Percentiles rank a stretch among this genome's conserved stretches.
These are phyloP conservation scores for Tetramorium parvispinum DNA, from an alignment of 1,140 invertebrate species.

Conservation along the genomic window DNA sequence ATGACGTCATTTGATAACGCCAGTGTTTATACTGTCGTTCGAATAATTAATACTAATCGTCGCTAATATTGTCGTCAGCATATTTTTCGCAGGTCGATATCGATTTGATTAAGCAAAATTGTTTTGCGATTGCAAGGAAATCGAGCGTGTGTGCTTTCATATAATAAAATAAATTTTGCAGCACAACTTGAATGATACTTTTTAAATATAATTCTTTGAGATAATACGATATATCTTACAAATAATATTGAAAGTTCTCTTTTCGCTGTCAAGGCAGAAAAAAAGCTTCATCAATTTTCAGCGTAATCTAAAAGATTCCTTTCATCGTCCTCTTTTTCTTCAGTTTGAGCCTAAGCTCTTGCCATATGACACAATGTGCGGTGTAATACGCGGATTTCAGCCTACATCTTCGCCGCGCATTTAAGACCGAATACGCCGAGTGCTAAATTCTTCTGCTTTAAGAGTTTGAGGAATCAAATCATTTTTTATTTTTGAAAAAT, in stretches of 20 bases:
- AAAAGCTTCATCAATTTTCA: background rate
- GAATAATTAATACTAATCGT: slow-evolving; percentile 25
- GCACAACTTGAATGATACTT: background rate
- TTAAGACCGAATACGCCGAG: background rate
- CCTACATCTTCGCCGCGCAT: background rate
- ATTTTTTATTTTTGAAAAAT: background rate
- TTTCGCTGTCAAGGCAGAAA: background rate
- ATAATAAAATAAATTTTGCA: background rate
- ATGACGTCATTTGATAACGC: background rate
- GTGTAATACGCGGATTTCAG: slow-evolving; percentile 22
- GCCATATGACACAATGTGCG: slow-evolving; percentile 28
- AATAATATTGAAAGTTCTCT: background rate
- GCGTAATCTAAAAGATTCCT: background rate
- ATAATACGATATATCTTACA: background rate
- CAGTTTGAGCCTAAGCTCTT: background rate
- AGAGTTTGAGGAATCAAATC: background rate
- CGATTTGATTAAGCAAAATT: background rate
- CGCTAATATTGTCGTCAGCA: background rate
- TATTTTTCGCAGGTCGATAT: background rate
- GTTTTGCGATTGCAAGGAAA: background rate
- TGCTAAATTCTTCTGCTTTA: background rate
- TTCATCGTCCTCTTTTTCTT: background rate
- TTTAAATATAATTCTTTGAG: background rate
- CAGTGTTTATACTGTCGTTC: background rate
- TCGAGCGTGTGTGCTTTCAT: background rate